phyloP scores from a whole-genome alignment of 2,888 invertebrate genomes.

The Euzetes globulus region DNA sequence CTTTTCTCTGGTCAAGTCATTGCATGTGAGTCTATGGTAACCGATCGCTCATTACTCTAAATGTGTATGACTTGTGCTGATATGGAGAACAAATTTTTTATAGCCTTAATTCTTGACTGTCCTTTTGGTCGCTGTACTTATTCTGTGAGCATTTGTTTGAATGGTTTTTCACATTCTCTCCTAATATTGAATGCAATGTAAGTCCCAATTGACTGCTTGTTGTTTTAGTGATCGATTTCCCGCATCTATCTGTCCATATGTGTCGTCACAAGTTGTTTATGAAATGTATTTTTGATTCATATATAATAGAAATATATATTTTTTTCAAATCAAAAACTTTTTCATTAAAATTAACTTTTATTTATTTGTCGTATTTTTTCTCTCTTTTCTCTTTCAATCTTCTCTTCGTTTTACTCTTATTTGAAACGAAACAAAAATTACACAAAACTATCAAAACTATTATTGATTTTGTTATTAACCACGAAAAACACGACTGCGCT shows the following conservation, averaged over 20 bases:
- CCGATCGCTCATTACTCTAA: no score
- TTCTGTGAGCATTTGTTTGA: background rate
- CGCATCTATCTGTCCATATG: background rate
- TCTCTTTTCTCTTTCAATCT: background rate
- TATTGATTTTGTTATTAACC: slow-evolving; percentile 3
- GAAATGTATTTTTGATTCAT: no score
- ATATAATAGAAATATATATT: no score
- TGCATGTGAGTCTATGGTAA: no score
- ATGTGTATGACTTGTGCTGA: no score
- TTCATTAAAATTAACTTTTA: background rate
- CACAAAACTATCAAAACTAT: background rate
- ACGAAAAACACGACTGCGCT: slow-evolving; percentile 17
- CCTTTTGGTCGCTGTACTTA: background rate
- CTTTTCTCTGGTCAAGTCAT: background rate
- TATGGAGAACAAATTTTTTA: no score
- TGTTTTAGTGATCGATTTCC: background rate
- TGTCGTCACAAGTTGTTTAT: background rate
- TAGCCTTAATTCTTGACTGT: no score
- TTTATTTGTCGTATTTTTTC: slow-evolving; percentile 23
- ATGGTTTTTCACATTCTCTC: background rate
- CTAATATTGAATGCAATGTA: background rate
- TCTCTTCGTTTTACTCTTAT: background rate
- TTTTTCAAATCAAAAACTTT: background rate
- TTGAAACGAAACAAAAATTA: background rate
- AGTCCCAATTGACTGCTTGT: background rate